Evolutionary conservation across 2,797 vertebrate genomes (phyloP), one percentile per base, ranked within the genome.

Genomic region (Gila robusta): DNA sequence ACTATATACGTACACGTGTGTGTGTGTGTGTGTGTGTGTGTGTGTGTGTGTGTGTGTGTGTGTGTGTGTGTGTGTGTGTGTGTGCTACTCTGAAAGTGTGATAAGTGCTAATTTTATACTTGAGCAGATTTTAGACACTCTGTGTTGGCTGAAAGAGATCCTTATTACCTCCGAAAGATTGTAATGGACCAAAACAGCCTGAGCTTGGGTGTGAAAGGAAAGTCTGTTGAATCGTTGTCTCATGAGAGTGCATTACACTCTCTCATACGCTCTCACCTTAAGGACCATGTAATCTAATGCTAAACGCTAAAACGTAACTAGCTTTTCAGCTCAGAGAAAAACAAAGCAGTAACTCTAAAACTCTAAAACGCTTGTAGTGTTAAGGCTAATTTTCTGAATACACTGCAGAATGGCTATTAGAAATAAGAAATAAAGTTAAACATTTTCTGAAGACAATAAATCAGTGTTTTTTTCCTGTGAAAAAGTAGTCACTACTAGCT

Each of bases 71-170:
- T 76, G 32, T 23, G 4, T 56, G 3, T 2, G 39, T 82, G 44
- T 72, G 74, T 10, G 21, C 37, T 35, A 62, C 44, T 59, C 37
- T 35, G 41, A 83, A 54, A 49, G 66, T 70, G 62, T 17, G 54
- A 2, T 10, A 77, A 87, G 73, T 82, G 73, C 80, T 82, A 82
- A 78, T 77, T 82, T 87, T 82, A 87, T 70, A 78, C 85, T 80
- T 72, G 17, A 62, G 54, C 52, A 64, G 37, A 85, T 85, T 85
- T 79, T 62, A 67, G 76, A 71, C 66, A 80, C 84, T 85, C 56
- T 0, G 14, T 64, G 69, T 73, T 80, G 77, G 28, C 77, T 85
- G 84, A 80, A 85, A 80, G n/a, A 69, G 69, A 85, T 85, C 77
- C 84, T 80, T 80, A 79, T 72, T 79, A 79, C 77, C 77, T 80